Conservation (phyloP, 2,888 invertebrate genomes). For the Ormia ochracea region DNA sequence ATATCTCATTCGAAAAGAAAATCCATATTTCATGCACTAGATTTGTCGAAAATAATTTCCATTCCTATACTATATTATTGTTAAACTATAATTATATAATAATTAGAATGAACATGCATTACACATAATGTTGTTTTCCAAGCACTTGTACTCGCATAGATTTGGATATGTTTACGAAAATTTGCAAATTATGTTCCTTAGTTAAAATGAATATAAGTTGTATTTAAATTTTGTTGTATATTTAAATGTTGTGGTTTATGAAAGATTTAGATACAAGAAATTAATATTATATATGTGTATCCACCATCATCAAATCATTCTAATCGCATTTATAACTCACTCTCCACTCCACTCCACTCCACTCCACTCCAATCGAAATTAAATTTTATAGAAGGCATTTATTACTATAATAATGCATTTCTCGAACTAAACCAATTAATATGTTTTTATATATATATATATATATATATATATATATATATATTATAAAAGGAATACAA, state of each 20-base stretch:
- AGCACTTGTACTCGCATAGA: not conserved
- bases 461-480: too few species aligned
- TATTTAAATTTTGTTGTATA: constrained; percentile 40
- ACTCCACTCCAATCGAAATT: constrained; percentile 24
- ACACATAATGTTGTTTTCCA: not conserved
- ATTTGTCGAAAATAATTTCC: constrained; percentile 46
- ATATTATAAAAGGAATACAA: too few species aligned
- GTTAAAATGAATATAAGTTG: not conserved
- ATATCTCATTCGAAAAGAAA: constrained; percentile 10
- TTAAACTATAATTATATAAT: constrained; percentile 10
- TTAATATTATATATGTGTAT: constrained; percentile 4
- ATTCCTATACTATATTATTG: constrained; percentile 28
- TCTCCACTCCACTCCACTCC: too few species aligned
- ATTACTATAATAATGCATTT: not conserved
- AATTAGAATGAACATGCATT: not conserved
- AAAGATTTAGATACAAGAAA: not conserved
- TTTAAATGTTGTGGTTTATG: constrained; percentile 42
- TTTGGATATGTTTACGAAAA: not conserved
- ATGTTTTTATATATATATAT: too few species aligned
- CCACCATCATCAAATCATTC: constrained; percentile 17
- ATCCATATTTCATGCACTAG: constrained; percentile 28
- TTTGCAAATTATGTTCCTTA: not conserved
- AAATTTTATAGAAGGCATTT: not conserved
- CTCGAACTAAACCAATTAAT: too few species aligned
- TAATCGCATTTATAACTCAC: not conserved